These are phyloP conservation scores for Chamaetylas fuelleborni DNA, from an alignment of 2,113 vertebrate genomes.

Conservation along the genomic window DNA sequence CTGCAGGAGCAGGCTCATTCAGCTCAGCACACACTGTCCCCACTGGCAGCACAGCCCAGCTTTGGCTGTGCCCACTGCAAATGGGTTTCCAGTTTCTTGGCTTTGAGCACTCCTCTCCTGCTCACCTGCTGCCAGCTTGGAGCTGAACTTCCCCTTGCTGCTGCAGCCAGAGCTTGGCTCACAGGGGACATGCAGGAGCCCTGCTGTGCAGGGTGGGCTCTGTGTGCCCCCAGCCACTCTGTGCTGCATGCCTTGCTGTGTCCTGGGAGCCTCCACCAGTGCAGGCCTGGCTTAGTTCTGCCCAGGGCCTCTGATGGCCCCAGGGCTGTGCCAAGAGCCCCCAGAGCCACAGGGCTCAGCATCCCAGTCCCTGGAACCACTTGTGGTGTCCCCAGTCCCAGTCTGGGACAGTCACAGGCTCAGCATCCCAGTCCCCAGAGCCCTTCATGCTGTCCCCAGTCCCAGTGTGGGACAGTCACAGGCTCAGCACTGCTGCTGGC, in stretches of 20 bases:
- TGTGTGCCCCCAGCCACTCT: fast-evolving
- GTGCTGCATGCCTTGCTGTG: neutral
- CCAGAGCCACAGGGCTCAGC: neutral
- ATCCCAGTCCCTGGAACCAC: neutral
- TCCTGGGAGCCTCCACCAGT: fast-evolving
- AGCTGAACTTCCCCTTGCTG: neutral
- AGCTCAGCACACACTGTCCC: fast-evolving
- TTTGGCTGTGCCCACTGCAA: neutral
- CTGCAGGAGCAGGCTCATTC: neutral
- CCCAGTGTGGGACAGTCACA: too few species aligned
- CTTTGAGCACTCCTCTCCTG: neutral
- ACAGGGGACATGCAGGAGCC: fast-evolving
- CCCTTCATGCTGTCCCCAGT: fast-evolving
- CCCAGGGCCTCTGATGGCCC: neutral
- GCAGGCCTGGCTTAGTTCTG: neutral
- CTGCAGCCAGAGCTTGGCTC: neutral
- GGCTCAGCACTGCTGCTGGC: too few species aligned
- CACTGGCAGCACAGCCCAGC: neutral
- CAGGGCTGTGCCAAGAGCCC: neutral
- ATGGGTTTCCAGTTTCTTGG: neutral
- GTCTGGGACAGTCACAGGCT: neutral
- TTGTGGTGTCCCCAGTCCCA: fast-evolving
- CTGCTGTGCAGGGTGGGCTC: fast-evolving
- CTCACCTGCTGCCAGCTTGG: neutral
- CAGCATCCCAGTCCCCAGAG: neutral